phyloP scores from a whole-genome alignment of 2,113 vertebrate species.

The Heterocephalus glaber region DNA sequence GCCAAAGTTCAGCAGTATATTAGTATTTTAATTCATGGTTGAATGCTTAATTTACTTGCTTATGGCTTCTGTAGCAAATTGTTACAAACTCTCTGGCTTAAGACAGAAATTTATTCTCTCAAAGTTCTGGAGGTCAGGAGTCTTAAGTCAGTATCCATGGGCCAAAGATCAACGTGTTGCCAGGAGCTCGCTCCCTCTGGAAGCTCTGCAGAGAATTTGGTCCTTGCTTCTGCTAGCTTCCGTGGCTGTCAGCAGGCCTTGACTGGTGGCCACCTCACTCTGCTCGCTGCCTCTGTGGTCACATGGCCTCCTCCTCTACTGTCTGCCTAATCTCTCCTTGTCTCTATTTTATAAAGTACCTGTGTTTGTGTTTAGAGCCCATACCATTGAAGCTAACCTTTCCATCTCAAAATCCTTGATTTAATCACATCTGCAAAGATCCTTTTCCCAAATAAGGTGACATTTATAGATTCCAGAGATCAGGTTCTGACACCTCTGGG shows the following conservation, averaged over 20 bases:
- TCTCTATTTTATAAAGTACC: background rate
- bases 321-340: background rate
- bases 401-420: background rate
- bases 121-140: background rate
- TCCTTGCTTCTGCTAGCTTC: background rate
- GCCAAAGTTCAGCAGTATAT: background rate
- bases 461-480: background rate
- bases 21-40: slow-evolving; percentile 25
- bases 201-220: background rate
- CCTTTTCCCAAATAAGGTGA: background rate
- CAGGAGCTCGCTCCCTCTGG: background rate
- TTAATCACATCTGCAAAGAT: slow-evolving; percentile 2
- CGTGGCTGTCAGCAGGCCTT: background rate
- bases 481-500: background rate
- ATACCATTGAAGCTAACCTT: background rate
- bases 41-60: slow-evolving; percentile 4
- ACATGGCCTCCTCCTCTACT: background rate
- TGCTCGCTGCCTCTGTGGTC: background rate
- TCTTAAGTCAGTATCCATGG: background rate
- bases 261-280: background rate
- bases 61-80: background rate
- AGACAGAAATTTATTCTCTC: background rate
- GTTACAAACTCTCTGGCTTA: background rate
- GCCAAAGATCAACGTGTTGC: background rate
- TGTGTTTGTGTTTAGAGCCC: background rate